Percentiles rank a stretch among this genome's conserved stretches.
Conservation (phyloP, 2,113 vertebrate species). For the Ornithorhynchus anatinus region DNA sequence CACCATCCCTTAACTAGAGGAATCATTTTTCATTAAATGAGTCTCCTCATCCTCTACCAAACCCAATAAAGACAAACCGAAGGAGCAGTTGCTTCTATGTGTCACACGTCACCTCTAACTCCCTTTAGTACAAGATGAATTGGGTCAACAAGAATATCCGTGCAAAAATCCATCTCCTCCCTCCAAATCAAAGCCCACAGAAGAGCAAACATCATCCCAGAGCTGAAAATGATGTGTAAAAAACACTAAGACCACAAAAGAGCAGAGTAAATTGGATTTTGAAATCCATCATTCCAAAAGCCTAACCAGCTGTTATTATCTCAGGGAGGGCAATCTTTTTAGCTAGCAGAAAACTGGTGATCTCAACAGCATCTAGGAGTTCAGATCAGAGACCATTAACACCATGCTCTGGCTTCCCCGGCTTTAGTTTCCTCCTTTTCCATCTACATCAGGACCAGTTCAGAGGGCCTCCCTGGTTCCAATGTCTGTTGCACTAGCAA, state of each 20-base stretch:
- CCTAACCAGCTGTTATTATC: neutral
- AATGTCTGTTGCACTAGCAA: too few relatives aligned
- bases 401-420: neutral
- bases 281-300: neutral
- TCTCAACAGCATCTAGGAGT: neutral
- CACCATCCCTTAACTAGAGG: too few relatives aligned
- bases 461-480: too few relatives aligned
- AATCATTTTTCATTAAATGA: too few relatives aligned
- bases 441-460: too few relatives aligned
- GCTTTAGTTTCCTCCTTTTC: neutral
- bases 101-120: neutral
- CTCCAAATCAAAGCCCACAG: neutral
- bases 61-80: neutral
- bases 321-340: conserved; percentile 4
- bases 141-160: neutral
- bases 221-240: neutral
- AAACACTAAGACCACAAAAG: neutral
- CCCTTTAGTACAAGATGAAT: conserved; percentile 3
- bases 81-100: neutral
- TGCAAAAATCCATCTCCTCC: neutral
- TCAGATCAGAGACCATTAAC: neutral
- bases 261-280: neutral
- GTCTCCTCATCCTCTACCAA: neutral
- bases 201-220: conserved; percentile 1
- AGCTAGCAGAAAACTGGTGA: neutral